Evolutionary conservation across 2,888 invertebrate species (phyloP).

Genomic region (Spodoptera exigua): DNA sequence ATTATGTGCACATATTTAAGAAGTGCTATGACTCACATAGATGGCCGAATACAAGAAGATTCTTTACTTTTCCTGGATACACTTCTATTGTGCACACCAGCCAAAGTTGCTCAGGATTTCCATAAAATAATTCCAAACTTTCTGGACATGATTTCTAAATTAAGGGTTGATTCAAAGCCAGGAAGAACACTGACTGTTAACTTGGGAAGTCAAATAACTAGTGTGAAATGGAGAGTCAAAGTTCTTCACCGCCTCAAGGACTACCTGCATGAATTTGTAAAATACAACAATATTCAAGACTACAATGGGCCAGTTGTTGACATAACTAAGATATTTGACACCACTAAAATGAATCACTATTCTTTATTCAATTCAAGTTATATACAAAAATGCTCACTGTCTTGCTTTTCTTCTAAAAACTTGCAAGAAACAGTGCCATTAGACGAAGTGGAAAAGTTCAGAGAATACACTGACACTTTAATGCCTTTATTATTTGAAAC

Average conservation of each 20-base stretch:
- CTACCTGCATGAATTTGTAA: constrained; percentile 76
- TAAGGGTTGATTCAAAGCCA: constrained; percentile 90
- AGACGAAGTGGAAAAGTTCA: constrained; percentile 86
- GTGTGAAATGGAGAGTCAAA: constrained; percentile 94
- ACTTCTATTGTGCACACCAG: constrained; percentile 91
- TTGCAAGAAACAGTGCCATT: constrained; percentile 69
- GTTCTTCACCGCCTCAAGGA: constrained; percentile 92
- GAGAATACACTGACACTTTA: constrained; percentile 91
- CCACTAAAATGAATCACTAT: constrained; percentile 70
- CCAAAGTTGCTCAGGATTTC: constrained; percentile 91
- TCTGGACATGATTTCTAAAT: constrained; percentile 95
- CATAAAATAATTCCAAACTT: constrained; percentile 94
- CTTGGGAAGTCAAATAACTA: constrained; percentile 92
- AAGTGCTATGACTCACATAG: constrained; percentile 97
- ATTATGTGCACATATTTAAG: constrained; percentile 94
- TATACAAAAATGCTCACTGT: constrained; percentile 75
- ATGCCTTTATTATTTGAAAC: constrained; percentile 94
- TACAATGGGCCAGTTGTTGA: constrained; percentile 48
- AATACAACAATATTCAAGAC: constrained; percentile 67
- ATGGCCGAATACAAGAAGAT: constrained; percentile 94
- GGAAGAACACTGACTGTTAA: constrained; percentile 92
- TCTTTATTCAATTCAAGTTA: constrained; percentile 75
- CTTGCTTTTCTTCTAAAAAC: constrained; percentile 82
- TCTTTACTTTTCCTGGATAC: constrained; percentile 94
- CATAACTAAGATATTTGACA: constrained; percentile 68